phyloP scores from a whole-genome alignment of 2,888 invertebrate genomes.

The Eupelmus urozonus region DNA sequence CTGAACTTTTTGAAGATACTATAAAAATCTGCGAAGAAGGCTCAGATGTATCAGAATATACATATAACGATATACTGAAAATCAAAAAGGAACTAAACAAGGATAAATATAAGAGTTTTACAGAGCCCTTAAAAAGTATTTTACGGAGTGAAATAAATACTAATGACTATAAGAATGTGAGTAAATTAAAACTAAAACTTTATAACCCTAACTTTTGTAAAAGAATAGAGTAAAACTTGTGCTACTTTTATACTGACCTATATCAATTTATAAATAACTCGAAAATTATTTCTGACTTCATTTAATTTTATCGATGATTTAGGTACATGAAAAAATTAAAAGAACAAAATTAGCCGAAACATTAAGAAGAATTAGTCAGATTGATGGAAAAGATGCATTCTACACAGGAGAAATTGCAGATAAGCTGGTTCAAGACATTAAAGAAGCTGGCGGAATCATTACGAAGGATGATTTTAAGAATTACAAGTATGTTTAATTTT shows the following conservation, averaged over 20 bases:
- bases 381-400: slow-evolving; percentile 85
- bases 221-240: no score
- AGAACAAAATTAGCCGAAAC: slow-evolving; percentile 85
- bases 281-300: no score
- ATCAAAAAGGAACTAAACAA: slow-evolving; percentile 78
- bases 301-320: not conserved
- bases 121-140: slow-evolving; percentile 11
- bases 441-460: slow-evolving; percentile 85
- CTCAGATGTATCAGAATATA: slow-evolving; percentile 77
- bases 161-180: not conserved
- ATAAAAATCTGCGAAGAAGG: slow-evolving; percentile 88
- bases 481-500: slow-evolving; percentile 78
- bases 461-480: slow-evolving; percentile 84
- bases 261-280: not conserved
- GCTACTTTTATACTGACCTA: no score
- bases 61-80: slow-evolving; percentile 75
- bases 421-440: slow-evolving; percentile 84
- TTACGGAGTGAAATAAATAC: not conserved
- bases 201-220: not conserved
- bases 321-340: not conserved
- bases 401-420: slow-evolving; percentile 87
- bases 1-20: slow-evolving; percentile 86
- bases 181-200: not conserved
- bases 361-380: slow-evolving; percentile 82
- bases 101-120: no score